A percentile compares a stretch with the other conserved stretches of the same genome.
phyloP scores from a whole-genome alignment of 2,113 vertebrate species.

The Typhlomys cinereus region DNA sequence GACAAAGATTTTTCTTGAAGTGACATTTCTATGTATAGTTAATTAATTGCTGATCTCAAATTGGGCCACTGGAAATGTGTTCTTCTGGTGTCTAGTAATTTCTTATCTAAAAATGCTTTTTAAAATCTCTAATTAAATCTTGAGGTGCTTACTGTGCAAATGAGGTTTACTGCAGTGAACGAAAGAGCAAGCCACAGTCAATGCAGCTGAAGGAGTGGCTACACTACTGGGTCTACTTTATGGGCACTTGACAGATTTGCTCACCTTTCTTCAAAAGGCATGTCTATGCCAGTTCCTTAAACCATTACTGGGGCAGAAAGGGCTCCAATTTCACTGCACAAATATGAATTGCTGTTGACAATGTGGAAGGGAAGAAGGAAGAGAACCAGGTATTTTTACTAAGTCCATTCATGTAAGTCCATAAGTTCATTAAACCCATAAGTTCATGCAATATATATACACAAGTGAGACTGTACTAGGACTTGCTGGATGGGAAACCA shows the following conservation, averaged over 20 bases:
- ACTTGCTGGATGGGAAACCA: background rate
- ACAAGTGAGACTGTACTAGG: background rate
- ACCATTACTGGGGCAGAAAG: background rate
- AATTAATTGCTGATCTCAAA: conserved; percentile 81
- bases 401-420: background rate
- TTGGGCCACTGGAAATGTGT: conserved; percentile 76
- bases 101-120: conserved; percentile 66
- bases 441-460: background rate
- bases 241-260: background rate
- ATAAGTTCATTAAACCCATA: background rate
- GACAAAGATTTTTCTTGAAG: conserved; percentile 79
- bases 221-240: background rate
- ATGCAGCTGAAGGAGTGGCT: background rate
- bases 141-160: conserved; percentile 34
- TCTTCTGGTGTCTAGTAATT: conserved; percentile 73
- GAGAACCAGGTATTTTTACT: background rate
- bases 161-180: conserved; percentile 45
- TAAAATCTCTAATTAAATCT: conserved; percentile 30
- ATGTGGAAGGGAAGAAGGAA: background rate
- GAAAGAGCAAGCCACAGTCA: background rate
- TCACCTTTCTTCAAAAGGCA: background rate
- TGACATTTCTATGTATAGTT: conserved; percentile 78
- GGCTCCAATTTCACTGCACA: background rate
- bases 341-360: conserved; percentile 13
- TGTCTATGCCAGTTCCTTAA: background rate